Base-by-base conservation (phyloP, 2,888 invertebrate species). In the Mythimna lalbum region DNA sequence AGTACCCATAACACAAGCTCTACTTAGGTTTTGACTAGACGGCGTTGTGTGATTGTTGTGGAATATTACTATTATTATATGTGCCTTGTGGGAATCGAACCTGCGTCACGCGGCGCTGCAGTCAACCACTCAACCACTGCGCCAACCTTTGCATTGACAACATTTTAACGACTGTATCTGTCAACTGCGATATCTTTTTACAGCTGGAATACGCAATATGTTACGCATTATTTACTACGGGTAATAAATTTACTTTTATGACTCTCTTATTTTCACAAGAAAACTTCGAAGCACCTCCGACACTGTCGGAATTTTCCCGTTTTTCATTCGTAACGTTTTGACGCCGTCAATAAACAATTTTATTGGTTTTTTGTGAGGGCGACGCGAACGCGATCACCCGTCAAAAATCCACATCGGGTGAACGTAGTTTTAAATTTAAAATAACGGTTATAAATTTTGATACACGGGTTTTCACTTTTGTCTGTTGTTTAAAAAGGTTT, bases 221-320 rank as follows among this genome's bases (percentile, higher is more conserved):
- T 94, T 91, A 92, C 91, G 89, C 89, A 90, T 93, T 94, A 94
- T 95, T 95, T 93, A 94, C 93, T 92, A 88, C 88, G 84, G 88
- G 89, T 90, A 76, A 94, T 95, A 95, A 95, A 95, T 93, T 93
- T 91, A 84, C 86, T 93, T 94, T 95, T 94, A 94, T 94, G 92
- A 90, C 93, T 90, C 91, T 91, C 92, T 93, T 93, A 93, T 94
- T 93, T 93, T 91, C 88, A 90, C 89, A 91, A 90, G 90, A 90
- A 91, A 91, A 88, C 84, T 86, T 87, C 80, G 86, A 62, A 84
- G 63, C 78, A 86, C 84, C 87, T 86, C 83, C 78, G 78, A 71
- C 81, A 80, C 74, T 87, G 81, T 76, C 59, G 90, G 90, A 92
- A 90, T 90, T 90, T 91, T 90, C 88, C 87, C 73, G 81, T 86